Percentiles rank a stretch among this genome's conserved stretches.
Conservation (phyloP, 2,113 vertebrate species). For the Hippopotamus amphibius region DNA sequence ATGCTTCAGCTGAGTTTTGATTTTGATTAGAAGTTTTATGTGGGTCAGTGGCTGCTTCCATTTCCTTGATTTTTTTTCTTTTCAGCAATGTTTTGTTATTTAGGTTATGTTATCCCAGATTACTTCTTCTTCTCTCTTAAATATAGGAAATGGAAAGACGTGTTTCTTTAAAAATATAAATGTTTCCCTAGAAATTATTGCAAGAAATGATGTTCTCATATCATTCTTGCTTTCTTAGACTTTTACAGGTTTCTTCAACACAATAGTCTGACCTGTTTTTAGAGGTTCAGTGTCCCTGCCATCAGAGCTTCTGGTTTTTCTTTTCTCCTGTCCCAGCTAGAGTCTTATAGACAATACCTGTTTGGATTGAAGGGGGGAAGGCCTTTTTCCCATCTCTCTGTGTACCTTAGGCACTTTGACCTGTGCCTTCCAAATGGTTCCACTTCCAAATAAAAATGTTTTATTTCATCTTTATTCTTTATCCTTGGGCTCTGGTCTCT, state of each 20-base stretch:
- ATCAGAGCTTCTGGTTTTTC: background rate
- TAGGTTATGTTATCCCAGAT: background rate
- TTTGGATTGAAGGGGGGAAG: background rate
- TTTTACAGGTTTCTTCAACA: background rate
- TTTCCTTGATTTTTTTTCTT: slow-evolving; percentile 22
- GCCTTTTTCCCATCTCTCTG: background rate
- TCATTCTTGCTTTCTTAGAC: background rate
- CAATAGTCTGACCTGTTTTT: background rate
- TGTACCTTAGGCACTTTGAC: background rate
- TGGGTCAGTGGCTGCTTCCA: background rate
- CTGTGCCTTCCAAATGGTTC: background rate
- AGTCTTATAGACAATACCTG: background rate
- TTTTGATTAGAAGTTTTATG: background rate
- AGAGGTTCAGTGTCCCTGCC: background rate
- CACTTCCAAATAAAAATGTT: background rate
- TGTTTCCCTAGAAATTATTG: slow-evolving; percentile 38
- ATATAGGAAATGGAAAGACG: slow-evolving; percentile 22
- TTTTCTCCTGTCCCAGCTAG: background rate
- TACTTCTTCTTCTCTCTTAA: background rate
- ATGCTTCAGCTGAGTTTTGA: background rate
- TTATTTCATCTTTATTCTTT: slow-evolving; percentile 39
- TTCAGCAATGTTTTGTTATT: slow-evolving; percentile 23
- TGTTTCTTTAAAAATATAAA: slow-evolving; percentile 33
- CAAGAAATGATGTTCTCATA: background rate
- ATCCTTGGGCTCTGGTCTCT: background rate